Conservation (phyloP, 1,140 invertebrate species). For the Batillaria attramentaria region DNA sequence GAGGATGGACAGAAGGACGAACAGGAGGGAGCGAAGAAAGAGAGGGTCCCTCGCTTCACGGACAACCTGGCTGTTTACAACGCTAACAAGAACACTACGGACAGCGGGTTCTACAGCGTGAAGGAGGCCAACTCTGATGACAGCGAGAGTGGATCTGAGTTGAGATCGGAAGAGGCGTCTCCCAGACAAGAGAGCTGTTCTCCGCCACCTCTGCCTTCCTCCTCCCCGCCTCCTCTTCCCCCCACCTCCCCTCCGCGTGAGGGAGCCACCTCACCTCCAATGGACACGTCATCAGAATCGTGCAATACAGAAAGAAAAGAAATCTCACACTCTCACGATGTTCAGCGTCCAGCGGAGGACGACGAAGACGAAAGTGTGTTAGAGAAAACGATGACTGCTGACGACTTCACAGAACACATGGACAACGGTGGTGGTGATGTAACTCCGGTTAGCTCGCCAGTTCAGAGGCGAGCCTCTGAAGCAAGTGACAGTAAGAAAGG, state of each 20-base stretch:
- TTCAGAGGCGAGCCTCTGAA: neutral
- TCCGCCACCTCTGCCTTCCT: no score
- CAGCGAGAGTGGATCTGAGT: constrained; percentile 44
- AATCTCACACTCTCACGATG: constrained; percentile 13
- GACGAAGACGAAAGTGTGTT: constrained; percentile 25
- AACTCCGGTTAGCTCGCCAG: neutral
- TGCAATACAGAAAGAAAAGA: neutral
- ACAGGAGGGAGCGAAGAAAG: neutral
- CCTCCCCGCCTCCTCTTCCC: neutral
- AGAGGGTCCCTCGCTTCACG: constrained; percentile 6
- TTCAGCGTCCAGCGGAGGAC: constrained; percentile 9
- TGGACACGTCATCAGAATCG: no score
- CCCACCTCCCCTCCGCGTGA: no score
- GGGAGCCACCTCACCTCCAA: no score
- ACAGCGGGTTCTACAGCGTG: constrained; percentile 49
- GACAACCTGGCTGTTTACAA: constrained; percentile 32
- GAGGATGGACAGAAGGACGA: neutral
- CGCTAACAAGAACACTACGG: constrained; percentile 40
- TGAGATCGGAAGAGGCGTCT: constrained; percentile 11
- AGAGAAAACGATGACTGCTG: constrained; percentile 26
- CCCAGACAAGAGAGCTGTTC: constrained; percentile 4
- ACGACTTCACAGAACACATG: constrained; percentile 23
- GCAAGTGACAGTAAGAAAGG: neutral
- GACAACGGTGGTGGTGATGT: neutral
- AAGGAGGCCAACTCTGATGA: constrained; percentile 46